These are phyloP conservation scores for Neofelis nebulosa DNA, from an alignment of 2,113 vertebrate species.

Conservation along the genomic window DNA sequence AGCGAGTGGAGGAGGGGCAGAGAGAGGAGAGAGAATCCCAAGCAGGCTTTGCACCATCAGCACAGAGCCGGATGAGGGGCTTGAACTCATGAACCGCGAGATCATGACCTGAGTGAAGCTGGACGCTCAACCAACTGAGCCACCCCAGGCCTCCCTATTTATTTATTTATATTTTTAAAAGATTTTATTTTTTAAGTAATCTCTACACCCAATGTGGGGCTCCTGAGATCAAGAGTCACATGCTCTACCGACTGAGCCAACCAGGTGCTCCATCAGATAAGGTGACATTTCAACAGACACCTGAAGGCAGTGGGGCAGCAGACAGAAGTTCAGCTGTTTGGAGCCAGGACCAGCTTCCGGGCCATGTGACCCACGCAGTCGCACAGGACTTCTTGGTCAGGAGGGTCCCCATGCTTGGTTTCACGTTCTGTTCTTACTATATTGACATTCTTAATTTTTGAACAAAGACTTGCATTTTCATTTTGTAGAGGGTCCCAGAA, in stretches of 20 bases:
- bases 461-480: neutral
- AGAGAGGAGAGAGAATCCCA: too few relatives aligned
- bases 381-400: neutral
- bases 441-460: neutral
- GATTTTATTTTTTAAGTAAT: neutral
- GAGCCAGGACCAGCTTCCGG: neutral
- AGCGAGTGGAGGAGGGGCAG: too few relatives aligned
- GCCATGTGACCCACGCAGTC: neutral
- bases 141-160: too few relatives aligned
- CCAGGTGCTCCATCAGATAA: neutral
- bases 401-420: neutral
- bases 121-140: too few relatives aligned
- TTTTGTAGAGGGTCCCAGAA: neutral
- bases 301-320: neutral
- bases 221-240: neutral
- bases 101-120: too few relatives aligned
- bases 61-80: too few relatives aligned
- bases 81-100: too few relatives aligned
- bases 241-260: neutral
- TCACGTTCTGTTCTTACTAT: neutral
- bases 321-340: neutral
- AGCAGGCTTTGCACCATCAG: too few relatives aligned
- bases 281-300: neutral
- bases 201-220: neutral
- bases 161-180: too few relatives aligned